Evolutionary conservation across 2,888 invertebrate genomes (phyloP).

Genomic region (Spisula solida): DNA sequence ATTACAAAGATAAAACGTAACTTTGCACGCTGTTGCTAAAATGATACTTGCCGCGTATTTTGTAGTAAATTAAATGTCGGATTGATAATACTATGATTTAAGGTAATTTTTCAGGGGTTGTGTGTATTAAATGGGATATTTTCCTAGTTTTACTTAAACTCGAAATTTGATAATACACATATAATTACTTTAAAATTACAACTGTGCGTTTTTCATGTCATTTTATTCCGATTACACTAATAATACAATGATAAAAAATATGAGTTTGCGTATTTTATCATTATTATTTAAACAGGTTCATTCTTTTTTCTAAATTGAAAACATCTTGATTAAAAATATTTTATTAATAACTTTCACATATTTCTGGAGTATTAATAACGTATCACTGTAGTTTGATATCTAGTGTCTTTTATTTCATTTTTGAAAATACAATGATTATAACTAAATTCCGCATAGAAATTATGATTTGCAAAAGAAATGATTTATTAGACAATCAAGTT

Average conservation of each 20-base stretch:
- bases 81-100: constrained; percentile 11
- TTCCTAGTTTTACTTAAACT: neutral
- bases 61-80: constrained; percentile 29
- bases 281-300: neutral
- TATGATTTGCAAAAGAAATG: too few species aligned
- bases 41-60: constrained; percentile 14
- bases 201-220: neutral
- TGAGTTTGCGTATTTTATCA: neutral
- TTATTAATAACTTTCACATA: too few species aligned
- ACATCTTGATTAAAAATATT: too few species aligned
- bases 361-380: too few species aligned
- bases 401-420: too few species aligned
- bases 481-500: too few species aligned
- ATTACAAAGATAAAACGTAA: constrained; percentile 38
- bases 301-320: too few species aligned
- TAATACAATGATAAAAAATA: neutral
- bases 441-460: too few species aligned
- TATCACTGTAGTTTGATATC: too few species aligned
- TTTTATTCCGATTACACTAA: neutral
- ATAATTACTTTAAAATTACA: constrained; percentile 19
- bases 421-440: too few species aligned
- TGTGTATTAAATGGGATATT: neutral
- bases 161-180: neutral
- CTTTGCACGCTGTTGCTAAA: constrained; percentile 25
- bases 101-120: constrained; percentile 11